Evolutionary conservation across 2,797 vertebrate species (phyloP), one percentile per base, ranked within the genome.

Genomic region (Podarcis siculus): DNA sequence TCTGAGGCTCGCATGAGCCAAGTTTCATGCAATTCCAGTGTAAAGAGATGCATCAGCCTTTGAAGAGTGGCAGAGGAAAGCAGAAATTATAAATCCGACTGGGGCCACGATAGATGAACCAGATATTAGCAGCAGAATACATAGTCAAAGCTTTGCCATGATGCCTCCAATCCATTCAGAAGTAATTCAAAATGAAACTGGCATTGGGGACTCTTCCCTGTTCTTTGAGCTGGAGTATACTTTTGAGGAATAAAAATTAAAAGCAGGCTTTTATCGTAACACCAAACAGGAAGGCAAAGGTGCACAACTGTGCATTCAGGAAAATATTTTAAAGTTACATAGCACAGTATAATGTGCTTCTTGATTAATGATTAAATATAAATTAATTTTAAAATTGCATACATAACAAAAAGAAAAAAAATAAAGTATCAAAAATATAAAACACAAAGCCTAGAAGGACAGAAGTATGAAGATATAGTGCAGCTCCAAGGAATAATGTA

Each of bases 21-120:
- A 85, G 58, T 79, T 89, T 83, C 66, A 69, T 17, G 81, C 39
- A 88, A 72, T n/a, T 84, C 30, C 42, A 35, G 9, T 42, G 13
- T 79, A 85, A 75, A 49, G 13, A 15, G 12, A 55, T 85, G 77
- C 30, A 73, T n/a, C 9, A 45, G 49, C 21, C 49, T n/a, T 84
- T 72, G 37, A 13, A 79, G 67, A 72, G 27, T 80, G 66, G 30
- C 82, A 85, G 37, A 66, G 58, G 32, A 75, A 89, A 64, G 69
- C 55, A 64, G 39, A 79, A 61, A 89, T 80, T 49, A 30, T 85
- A 80, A 85, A 80, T n/a, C n/a, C 23, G 21, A 8, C 39, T 66
- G 55, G 58, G 32, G 37, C 76, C 35, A 72, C 75, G 32, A 80
- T 42, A 58, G 49, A 75, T 80, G 8, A 66, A 27, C 32, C 61